phyloP scores from a whole-genome alignment of 2,888 invertebrate species.

The Sinhomidia bicolor region DNA sequence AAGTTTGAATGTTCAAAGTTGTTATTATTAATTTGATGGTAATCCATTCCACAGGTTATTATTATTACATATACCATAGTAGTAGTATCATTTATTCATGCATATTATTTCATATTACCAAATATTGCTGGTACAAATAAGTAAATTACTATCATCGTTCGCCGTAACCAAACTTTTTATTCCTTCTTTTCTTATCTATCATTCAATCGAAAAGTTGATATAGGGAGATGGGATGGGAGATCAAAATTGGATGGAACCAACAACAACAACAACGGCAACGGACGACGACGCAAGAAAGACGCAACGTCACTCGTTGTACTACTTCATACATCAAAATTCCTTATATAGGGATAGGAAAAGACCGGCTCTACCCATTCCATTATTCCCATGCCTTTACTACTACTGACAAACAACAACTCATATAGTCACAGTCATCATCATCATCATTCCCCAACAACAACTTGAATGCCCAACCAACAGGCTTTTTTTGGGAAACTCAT shows the following conservation, averaged over 20 bases:
- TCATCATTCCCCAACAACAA: neutral
- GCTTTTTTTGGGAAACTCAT: conserved; percentile 59
- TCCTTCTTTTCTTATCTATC: conserved; percentile 38
- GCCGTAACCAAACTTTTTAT: conserved; percentile 23
- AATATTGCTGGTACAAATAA: conserved; percentile 40
- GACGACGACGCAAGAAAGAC: conserved; percentile 41
- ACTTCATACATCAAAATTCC: conserved; percentile 48
- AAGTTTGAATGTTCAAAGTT: neutral
- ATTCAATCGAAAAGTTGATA: conserved; percentile 22
- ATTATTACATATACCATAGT: neutral
- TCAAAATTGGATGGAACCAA: conserved; percentile 33
- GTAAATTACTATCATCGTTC: neutral
- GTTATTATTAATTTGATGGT: conserved; percentile 3
- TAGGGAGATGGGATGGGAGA: neutral
- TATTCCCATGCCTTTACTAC: conserved; percentile 34
- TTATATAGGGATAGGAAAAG: conserved; percentile 53
- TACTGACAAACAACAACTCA: neutral
- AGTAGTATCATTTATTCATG: too few species aligned
- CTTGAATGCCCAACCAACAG: conserved; percentile 54
- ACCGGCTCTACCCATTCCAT: conserved; percentile 48
- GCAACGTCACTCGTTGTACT: conserved; percentile 44
- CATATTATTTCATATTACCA: neutral
- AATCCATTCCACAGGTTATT: neutral
- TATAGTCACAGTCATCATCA: conserved; percentile 9
- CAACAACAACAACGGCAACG: neutral